Conservation (phyloP, 2,113 vertebrate species). For the Sitta europaea region DNA sequence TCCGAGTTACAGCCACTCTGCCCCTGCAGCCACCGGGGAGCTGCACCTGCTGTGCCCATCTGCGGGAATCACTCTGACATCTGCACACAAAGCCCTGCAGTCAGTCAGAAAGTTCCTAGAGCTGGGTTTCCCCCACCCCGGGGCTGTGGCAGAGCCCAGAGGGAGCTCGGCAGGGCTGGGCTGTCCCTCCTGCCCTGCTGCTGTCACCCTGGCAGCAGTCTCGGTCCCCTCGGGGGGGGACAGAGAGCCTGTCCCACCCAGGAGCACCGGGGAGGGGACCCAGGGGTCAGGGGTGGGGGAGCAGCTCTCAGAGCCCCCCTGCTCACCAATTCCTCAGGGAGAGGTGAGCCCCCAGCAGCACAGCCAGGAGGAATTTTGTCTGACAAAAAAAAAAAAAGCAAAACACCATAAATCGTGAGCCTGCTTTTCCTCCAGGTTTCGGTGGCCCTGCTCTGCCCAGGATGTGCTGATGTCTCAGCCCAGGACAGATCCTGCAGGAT, state of each 20-base stretch:
- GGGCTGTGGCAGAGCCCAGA: background rate
- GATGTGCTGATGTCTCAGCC: too few relatives aligned
- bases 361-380: background rate
- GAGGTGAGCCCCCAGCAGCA: background rate
- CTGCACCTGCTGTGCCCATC: background rate
- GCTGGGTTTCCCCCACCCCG: background rate
- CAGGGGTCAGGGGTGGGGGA: background rate
- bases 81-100: background rate
- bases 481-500: too few relatives aligned
- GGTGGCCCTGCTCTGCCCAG: too few relatives aligned
- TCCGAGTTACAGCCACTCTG: background rate
- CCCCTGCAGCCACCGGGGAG: background rate
- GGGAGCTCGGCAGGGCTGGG: background rate
- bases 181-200: background rate
- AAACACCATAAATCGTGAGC: too few relatives aligned
- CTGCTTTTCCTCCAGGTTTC: too few relatives aligned
- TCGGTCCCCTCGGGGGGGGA: background rate
- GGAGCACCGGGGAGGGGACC: background rate
- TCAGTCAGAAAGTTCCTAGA: background rate
- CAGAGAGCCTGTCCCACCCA: rapidly evolving
- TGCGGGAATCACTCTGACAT: background rate
- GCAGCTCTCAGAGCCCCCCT: background rate
- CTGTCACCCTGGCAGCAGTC: background rate
- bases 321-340: background rate
- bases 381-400: too few relatives aligned